Conservation (phyloP, 2,888 invertebrate species). For the Odiellus spinosus region DNA sequence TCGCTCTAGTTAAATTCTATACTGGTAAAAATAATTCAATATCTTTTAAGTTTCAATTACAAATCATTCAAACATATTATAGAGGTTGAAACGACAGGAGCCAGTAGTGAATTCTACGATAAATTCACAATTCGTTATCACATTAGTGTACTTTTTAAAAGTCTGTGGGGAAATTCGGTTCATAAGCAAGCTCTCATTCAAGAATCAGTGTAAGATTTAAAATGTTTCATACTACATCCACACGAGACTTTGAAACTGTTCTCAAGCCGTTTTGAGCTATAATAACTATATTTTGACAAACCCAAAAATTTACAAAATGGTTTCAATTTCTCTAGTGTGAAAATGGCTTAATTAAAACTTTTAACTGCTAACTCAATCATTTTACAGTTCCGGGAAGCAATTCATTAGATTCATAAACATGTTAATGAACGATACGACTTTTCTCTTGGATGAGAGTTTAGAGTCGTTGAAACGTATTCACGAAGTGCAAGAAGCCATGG, state of each 20-base stretch:
- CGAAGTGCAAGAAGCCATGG: slow-evolving; percentile 67
- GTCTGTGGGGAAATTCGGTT: slow-evolving; percentile 78
- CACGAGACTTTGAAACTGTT: no score
- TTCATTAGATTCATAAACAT: slow-evolving; percentile 94
- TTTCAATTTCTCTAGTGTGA: no score
- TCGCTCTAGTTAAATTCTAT: slow-evolving; percentile 93
- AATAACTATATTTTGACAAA: no score
- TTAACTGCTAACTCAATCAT: background rate
- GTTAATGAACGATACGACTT: slow-evolving; percentile 97
- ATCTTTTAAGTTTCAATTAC: no score
- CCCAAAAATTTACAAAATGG: no score
- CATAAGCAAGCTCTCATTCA: slow-evolving; percentile 74
- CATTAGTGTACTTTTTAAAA: slow-evolving; percentile 86
- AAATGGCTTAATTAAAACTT: no score
- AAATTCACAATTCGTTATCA: slow-evolving; percentile 97
- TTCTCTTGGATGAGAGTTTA: slow-evolving; percentile 85
- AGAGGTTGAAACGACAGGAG: slow-evolving; percentile 92
- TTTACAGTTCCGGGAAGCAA: slow-evolving; percentile 56
- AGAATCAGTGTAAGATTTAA: slow-evolving; percentile 52
- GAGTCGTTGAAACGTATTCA: slow-evolving; percentile 59
- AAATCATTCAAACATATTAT: slow-evolving; percentile 9
- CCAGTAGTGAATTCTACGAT: slow-evolving; percentile 96
- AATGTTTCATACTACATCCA: no score
- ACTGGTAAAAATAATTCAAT: slow-evolving; percentile 39
- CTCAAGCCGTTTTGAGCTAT: no score